Conservation (phyloP, 2,113 vertebrate genomes). For the Oenanthe oenanthe region DNA sequence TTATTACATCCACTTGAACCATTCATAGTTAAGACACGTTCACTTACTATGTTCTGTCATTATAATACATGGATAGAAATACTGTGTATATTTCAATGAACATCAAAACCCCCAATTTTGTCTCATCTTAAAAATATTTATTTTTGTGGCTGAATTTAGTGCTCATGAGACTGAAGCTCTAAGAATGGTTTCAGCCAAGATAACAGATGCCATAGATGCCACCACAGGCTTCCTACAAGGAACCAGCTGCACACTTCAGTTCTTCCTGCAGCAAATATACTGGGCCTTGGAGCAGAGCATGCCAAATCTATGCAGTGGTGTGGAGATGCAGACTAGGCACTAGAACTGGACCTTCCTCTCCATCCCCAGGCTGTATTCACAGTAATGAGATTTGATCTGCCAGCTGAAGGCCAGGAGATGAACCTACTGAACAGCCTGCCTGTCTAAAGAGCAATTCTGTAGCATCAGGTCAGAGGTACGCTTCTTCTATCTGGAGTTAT, state of each 20-base stretch:
- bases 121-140: slow-evolving; percentile 73
- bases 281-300: slow-evolving; percentile 31
- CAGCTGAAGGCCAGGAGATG: slow-evolving; percentile 31
- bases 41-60: slow-evolving; percentile 79
- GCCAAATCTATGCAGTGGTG: slow-evolving; percentile 19
- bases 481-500: slow-evolving; percentile 53
- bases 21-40: slow-evolving; percentile 80
- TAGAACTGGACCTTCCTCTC: slow-evolving; percentile 40
- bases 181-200: slow-evolving; percentile 56
- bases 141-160: slow-evolving; percentile 76
- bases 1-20: slow-evolving; percentile 80
- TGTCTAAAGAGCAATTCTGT: slow-evolving; percentile 22
- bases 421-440: slow-evolving; percentile 23
- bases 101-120: slow-evolving; percentile 68
- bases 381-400: slow-evolving; percentile 32
- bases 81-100: slow-evolving; percentile 77
- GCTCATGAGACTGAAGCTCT: slow-evolving; percentile 60
- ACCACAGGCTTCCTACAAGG: slow-evolving; percentile 46
- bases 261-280: not conserved
- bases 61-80: slow-evolving; percentile 81
- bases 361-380: slow-evolving; percentile 2
- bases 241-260: slow-evolving; percentile 26
- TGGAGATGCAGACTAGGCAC: slow-evolving; percentile 45
- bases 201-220: slow-evolving; percentile 49
- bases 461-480: slow-evolving; percentile 45